phyloP scores from a whole-genome alignment of 2,113 vertebrate genomes.

The Tor tambroides region DNA sequence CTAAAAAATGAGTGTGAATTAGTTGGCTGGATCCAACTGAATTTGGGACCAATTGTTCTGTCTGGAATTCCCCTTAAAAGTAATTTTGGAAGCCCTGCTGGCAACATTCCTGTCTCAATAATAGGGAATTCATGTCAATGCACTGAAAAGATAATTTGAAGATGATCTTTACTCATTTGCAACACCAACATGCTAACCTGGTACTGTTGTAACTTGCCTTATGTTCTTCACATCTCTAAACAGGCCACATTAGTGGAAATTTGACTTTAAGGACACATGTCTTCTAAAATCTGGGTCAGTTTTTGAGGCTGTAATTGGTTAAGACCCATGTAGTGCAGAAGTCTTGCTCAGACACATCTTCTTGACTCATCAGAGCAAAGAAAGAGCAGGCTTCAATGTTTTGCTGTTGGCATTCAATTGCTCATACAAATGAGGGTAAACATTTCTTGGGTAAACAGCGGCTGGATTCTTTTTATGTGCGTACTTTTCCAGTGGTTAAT shows the following conservation, averaged over 20 bases:
- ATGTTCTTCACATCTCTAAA: background rate
- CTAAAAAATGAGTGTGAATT: background rate
- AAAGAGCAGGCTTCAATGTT: slow-evolving; percentile 20
- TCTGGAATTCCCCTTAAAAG: background rate
- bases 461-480: background rate
- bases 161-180: background rate
- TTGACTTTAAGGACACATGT: background rate
- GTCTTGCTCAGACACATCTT: slow-evolving; percentile 18
- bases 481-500: slow-evolving; percentile 45
- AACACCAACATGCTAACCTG: background rate
- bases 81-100: slow-evolving; percentile 13
- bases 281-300: slow-evolving; percentile 17
- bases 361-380: background rate
- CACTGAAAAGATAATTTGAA: background rate
- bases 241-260: background rate
- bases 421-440: slow-evolving; percentile 18
- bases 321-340: background rate
- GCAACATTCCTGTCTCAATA: slow-evolving; percentile 8
- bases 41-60: background rate
- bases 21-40: background rate
- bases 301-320: slow-evolving; percentile 12
- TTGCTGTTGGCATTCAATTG: background rate
- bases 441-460: slow-evolving; percentile 13
- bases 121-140: background rate
- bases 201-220: background rate